Evolutionary conservation across 2,888 invertebrate species (phyloP).

Genomic region (Palloptera scutellata): DNA sequence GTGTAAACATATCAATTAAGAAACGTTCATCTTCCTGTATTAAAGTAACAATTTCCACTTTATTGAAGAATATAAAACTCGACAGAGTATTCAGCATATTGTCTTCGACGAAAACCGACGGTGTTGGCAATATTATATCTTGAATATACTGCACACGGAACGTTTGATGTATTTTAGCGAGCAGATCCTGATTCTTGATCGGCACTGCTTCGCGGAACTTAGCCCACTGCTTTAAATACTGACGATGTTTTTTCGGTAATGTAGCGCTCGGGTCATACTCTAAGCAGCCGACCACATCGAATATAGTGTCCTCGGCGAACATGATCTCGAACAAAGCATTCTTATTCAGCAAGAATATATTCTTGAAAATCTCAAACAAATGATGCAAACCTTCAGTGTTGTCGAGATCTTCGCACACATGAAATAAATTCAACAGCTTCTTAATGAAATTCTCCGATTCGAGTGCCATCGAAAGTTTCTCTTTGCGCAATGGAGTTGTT

Average conservation of each 20-base stretch:
- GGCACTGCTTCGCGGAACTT: slow-evolving; percentile 94
- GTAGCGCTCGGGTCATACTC: slow-evolving; percentile 94
- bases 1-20: slow-evolving; percentile 91
- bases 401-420: slow-evolving; percentile 96
- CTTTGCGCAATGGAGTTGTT: slow-evolving; percentile 88
- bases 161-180: slow-evolving; percentile 99
- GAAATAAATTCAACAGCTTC: slow-evolving; percentile 93
- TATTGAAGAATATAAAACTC: slow-evolving; percentile 99
- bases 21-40: slow-evolving; percentile 98
- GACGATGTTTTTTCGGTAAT: slow-evolving; percentile 91
- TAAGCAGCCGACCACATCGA: slow-evolving; percentile 97
- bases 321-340: slow-evolving; percentile 96
- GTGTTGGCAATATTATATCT: slow-evolving; percentile 98
- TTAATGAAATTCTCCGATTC: slow-evolving; percentile 96
- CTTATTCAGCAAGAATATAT: slow-evolving; percentile 97
- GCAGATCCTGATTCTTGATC: slow-evolving; percentile 91
- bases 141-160: slow-evolving; percentile 99
- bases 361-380: slow-evolving; percentile 97
- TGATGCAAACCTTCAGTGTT: slow-evolving; percentile 94
- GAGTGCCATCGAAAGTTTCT: slow-evolving; percentile 91
- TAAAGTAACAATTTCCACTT: slow-evolving; percentile 98
- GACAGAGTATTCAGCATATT: slow-evolving; percentile 96
- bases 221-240: slow-evolving; percentile 92
- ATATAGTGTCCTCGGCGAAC: slow-evolving; percentile 96
- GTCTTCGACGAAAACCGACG: slow-evolving; percentile 99